Conservation (phyloP, 2,888 invertebrate genomes). For the Pyrgus malvae region DNA sequence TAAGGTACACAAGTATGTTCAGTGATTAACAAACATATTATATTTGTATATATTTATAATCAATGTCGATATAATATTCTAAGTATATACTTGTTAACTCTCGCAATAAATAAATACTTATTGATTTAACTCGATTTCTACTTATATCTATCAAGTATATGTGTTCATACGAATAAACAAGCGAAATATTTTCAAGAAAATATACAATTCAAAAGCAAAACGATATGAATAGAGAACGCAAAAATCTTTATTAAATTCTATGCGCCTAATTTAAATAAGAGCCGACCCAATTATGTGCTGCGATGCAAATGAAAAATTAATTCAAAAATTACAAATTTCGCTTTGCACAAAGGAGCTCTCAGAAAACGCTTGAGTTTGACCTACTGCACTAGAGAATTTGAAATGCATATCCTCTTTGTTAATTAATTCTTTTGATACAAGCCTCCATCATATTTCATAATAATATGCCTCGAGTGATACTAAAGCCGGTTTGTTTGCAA, state of each 20-base stretch:
- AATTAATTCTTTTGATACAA: conserved; percentile 19
- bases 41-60: too few species aligned
- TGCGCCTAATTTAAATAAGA: not conserved
- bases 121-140: too few species aligned
- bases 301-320: conserved; percentile 16
- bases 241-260: not conserved
- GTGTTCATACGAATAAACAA: too few species aligned
- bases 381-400: conserved; percentile 24
- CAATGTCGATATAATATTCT: too few species aligned
- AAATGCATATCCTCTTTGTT: conserved; percentile 11
- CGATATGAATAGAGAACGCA: too few species aligned
- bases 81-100: too few species aligned
- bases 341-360: conserved; percentile 7
- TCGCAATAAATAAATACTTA: too few species aligned
- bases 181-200: too few species aligned
- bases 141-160: too few species aligned
- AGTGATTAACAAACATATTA: too few species aligned
- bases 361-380: conserved; percentile 10
- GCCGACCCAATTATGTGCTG: conserved; percentile 19
- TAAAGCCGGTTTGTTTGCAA: not conserved
- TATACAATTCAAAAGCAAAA: too few species aligned
- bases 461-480: not conserved
- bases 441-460: not conserved
- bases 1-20: too few species aligned
- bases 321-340: conserved; percentile 21